phyloP scores from a whole-genome alignment of 2,113 vertebrate species.

The Xiphophorus maculatus region DNA sequence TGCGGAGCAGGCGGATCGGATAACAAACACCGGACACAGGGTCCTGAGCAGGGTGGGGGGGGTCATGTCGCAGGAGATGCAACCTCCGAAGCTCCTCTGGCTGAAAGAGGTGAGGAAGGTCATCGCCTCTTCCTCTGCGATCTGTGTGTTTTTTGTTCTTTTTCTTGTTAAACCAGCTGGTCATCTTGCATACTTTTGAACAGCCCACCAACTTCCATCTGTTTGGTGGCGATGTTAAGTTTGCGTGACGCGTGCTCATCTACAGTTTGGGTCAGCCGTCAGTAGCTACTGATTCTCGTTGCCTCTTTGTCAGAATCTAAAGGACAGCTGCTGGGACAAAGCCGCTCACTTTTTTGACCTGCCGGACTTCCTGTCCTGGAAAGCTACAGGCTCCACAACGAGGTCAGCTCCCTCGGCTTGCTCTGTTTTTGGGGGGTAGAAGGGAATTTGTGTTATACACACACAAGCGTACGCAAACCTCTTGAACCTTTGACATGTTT shows the following conservation, averaged over 20 bases:
- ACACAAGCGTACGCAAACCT: too few species aligned
- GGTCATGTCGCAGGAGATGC: slow-evolving; percentile 97
- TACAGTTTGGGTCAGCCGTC: not conserved
- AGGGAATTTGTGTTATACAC: too few species aligned
- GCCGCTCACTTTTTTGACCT: slow-evolving; percentile 94
- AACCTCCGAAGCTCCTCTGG: slow-evolving; percentile 96
- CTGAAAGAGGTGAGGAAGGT: slow-evolving; percentile 88
- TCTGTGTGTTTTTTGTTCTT: slow-evolving; percentile 14
- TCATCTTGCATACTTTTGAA: not conserved
- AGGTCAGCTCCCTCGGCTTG: slow-evolving; percentile 76
- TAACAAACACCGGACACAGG: slow-evolving; percentile 84
- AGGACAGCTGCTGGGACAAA: slow-evolving; percentile 75
- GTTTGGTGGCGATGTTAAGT: not conserved
- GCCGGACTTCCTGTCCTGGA: slow-evolving; percentile 95
- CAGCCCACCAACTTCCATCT: not conserved
- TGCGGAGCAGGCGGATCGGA: slow-evolving; percentile 83
- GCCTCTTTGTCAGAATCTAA: slow-evolving; percentile 71
- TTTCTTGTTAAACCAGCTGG: slow-evolving; percentile 1
- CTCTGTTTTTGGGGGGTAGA: too few species aligned
- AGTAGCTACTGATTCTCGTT: not conserved
- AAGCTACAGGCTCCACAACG: slow-evolving; percentile 89
- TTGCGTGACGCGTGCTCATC: not conserved
- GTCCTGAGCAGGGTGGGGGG: slow-evolving; percentile 88
- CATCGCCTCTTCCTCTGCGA: not conserved
- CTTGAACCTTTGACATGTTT: too few species aligned